Evolutionary conservation across 2,888 invertebrate genomes (phyloP), one percentile per base, ranked within the genome.

Genomic region (Cryptophagus acutangulus): DNA sequence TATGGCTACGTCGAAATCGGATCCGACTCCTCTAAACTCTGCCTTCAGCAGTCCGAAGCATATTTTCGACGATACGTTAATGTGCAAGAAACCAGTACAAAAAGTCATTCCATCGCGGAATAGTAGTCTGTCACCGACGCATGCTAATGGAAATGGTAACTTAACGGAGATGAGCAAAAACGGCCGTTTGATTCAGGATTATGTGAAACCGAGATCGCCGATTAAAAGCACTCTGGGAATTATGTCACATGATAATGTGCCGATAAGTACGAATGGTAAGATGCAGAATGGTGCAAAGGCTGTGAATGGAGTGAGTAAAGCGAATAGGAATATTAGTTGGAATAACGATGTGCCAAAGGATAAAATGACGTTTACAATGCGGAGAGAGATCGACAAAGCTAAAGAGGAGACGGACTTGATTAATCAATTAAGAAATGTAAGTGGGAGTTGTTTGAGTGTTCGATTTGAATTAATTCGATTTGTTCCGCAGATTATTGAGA

Each of bases 311-410:
- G 53, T 62, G 15, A n/a, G n/a, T n/a, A 63, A 65, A 37, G 48
- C 52, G 16, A 57, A 59, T 20, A 66, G 71, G 48, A 79, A 76
- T 61, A 79, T 83, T 55, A 78, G 79, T 54, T 87, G 87, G 87
- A 84, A 80, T 56, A 81, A 81, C 57, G 84, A 85, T 55, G 68
- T 78, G 48, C 71, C 79, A 26, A 71, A 77, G 1, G 87, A 87
- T 51, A 87, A 87, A 64, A 79, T 90, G 57, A 87, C 86, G 62
- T 92, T 92, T 66, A 93, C 93, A 1, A 90, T 93, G 84, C 80
- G 91, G 59, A 76, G 93, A 52, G 92, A 92, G 68, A 87, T 91
- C 51, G 91, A 93, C 65, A 86, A 88, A 58, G 89, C 90, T 59
- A 84, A 86, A 63, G 92, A 92, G 67, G 92, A 93, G 66, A 81